Base-by-base conservation (phyloP, 2,113 vertebrate species). In the Daphoenositta chrysoptera region DNA sequence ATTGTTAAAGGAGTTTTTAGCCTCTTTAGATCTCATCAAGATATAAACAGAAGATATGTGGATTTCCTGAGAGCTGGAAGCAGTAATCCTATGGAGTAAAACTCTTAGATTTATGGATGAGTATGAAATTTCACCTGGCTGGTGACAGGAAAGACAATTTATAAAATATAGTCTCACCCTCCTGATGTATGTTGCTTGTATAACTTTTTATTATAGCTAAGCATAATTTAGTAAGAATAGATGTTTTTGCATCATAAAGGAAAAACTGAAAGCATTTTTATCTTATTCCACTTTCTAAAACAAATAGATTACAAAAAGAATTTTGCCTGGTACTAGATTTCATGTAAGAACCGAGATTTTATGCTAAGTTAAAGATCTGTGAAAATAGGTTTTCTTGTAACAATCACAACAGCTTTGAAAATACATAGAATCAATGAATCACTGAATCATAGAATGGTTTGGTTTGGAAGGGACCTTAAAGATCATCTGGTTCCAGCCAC, bases 281-380 rank as follows among this genome's bases (percentile, higher is more conserved):
- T 40, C 14, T 82, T 47, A 44, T 37, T 86, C 5, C 3, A 11
- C 21, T 79, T 90, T 21, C 18, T 18, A 58, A 28, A 93, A 86
- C 42, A 80, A 48, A 70, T 24, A 71, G 20, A 87, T 68, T 93
- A 27, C 71, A 94, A 94, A 91, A 44, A 81, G 7, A 83, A 83
- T 94, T 97, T 97, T 97, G 22, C 35, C 56, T 89, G n/a, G 28
- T 89, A 89, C 40, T 81, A 53, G 68, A 90, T 94, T 96, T 95
- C 10, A 31, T 42, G 8, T 19, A 28, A 50, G 39, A 64, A 95
- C 51, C 95, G 72, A 93, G 91, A 89, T 93, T 96, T 96, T 94
- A 94, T 94, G 42, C 19, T 54, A 73, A 64, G 33, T 78, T 96
- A 94, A 50, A 83, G 81, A 88, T 69, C 54, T 87, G 42, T 68